Base-by-base conservation (phyloP, 2,888 invertebrate genomes). In the Chironomus riparius region DNA sequence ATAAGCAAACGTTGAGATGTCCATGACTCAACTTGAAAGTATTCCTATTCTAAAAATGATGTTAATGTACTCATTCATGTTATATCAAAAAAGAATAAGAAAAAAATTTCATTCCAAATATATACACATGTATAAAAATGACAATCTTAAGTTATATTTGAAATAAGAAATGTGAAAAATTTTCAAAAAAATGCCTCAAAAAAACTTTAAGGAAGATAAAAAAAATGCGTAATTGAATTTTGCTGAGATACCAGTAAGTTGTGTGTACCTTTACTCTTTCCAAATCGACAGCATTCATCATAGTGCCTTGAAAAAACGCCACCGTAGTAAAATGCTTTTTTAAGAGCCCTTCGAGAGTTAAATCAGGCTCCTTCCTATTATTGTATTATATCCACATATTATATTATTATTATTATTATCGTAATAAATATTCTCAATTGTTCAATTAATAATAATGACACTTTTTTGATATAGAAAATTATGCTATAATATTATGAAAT, bases 231-330 rank as follows among this genome's bases (percentile, higher is more conserved):
- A 38, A 38, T 38, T 38, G 38, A 38, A 38, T 38, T 28, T 38
- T 38, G 38, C 38, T 38, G 38, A 69, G 69, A 69, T 38, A 69
- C 69, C 69, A 69, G 69, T 24, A 28, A 69, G 13, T n/a, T 18
- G 65, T 21, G 65, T 88, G 88, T 94, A 96, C 96, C 95, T 98
- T 98, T 88, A 99, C 98, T 88, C 99, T 89, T 86, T 98, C 97
- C 91, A 99, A 92, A 91, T 99, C 99, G 88, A 98, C 97, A 84
- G 98, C 97, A 89, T 98, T 98, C 98, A 99, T 99, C 91, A 99
- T 98, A 86, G 98, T 97, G 87, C 99, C 99, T 92, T 98, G 98
- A 94, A 99, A 99, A 93, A 99, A 99, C 92, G 97, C 97, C 90
- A 98, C 99, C 86, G 98, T 98, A 84, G 99, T 99, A 91, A 99